Percentiles rank a stretch among this genome's conserved stretches.
These are phyloP conservation scores for Dryobotodes eremita DNA, from an alignment of 2,888 invertebrate genomes.

Conservation along the genomic window DNA sequence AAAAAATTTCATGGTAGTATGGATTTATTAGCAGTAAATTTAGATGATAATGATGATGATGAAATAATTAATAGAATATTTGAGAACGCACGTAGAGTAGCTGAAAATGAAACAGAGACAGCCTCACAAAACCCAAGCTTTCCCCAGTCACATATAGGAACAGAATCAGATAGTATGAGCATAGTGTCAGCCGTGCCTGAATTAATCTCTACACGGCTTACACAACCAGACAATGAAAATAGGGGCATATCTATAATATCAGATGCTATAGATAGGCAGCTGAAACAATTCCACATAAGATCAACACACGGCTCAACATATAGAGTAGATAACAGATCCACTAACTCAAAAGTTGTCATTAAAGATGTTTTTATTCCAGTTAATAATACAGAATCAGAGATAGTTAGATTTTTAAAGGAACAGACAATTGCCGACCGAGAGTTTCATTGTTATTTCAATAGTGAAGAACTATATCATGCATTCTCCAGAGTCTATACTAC, in stretches of 20 bases:
- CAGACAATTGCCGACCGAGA: background rate
- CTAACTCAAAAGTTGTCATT: background rate
- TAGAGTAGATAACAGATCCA: background rate
- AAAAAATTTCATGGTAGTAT: background rate
- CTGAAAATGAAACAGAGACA: background rate
- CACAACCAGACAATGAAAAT: background rate
- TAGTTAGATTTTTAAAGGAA: background rate
- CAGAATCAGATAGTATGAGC: background rate
- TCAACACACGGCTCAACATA: background rate
- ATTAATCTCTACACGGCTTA: background rate
- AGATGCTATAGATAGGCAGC: background rate
- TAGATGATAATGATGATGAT: background rate
- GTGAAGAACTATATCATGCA: background rate
- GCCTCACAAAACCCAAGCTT: background rate
- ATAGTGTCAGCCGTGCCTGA: background rate
- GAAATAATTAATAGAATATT: background rate
- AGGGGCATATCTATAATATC: background rate
- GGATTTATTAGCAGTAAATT: background rate
- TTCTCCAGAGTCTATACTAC: background rate
- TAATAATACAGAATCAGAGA: background rate
- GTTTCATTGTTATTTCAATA: background rate
- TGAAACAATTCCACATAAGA: background rate
- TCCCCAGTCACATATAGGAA: background rate
- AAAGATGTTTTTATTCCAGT: background rate
- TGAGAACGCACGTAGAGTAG: background rate